Base-by-base conservation (phyloP, 2,113 vertebrate species). In the Blennius ocellaris region DNA sequence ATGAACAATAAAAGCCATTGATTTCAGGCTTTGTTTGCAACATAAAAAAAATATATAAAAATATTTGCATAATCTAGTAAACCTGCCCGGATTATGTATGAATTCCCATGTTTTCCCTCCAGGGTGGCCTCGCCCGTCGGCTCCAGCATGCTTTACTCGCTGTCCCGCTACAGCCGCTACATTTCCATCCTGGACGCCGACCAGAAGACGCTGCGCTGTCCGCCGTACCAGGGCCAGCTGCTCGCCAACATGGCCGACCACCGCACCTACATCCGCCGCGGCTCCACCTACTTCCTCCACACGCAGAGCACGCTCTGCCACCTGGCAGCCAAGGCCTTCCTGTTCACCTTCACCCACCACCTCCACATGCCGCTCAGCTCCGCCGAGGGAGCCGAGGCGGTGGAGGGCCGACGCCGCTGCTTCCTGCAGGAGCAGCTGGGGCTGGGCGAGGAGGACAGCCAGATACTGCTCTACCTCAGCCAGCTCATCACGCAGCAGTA, bases 141-240 rank as follows among this genome's bases (percentile, higher is more conserved):
- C 16, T 91, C 94, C 65, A 94, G 93, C 48, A 84, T 92, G 56
- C 92, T 97, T 11, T 94, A 96, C 5, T 89, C 96, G 7, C 93
- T 99, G 84, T 95, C 94, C 86, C 96, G 97, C 1, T 99, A 99
- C 83, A 96, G 96, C 67, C 97, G 97, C 38, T 99, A 99, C 76
- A 89, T 96, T 11, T 95, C 96, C 85, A 91, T 99, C 66, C 93
- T 99, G 86, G 98, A 99, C 0, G 93, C 94, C 0, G 98, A 99
- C 93, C 95, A 94, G 81, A 99, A 97, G 90, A 98, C 97, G 0
- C 88, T 99, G 3, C 96, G 96, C 82, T 97, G 96, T 45, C 97
- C 97, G 0, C 88, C 95, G 0, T 99, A 99, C 80, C 91, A 90
- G 5, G 97, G 97, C 51, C 67, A 82, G 1, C 72, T 99, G 45